Percentiles rank a stretch among this genome's conserved stretches.
phyloP scores from a whole-genome alignment of 2,113 vertebrate species.

The Hemiprocne comata region DNA sequence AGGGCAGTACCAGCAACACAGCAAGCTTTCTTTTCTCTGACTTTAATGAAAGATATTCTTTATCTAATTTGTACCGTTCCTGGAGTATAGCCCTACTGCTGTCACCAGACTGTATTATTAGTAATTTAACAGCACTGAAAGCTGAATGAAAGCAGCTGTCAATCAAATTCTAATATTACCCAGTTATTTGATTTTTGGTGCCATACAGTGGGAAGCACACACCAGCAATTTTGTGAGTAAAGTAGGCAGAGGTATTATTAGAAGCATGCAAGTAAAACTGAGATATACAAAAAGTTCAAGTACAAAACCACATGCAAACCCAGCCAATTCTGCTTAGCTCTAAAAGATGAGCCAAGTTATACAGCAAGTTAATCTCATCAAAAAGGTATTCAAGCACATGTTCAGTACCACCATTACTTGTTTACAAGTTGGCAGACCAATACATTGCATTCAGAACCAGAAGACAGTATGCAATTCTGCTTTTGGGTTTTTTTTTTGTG shows the following conservation, averaged over 20 bases:
- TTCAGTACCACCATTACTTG: background rate
- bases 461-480: background rate
- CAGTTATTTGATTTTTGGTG: background rate
- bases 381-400: background rate
- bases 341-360: background rate
- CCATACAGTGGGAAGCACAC: background rate
- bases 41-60: background rate
- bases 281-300: background rate
- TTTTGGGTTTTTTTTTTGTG: background rate
- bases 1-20: background rate
- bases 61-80: background rate
- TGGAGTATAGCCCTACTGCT: background rate
- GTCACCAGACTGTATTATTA: background rate
- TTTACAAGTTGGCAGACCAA: background rate
- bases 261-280: background rate
- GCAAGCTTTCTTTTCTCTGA: background rate
- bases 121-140: background rate
- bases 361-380: background rate
- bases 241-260: background rate
- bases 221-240: background rate
- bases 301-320: background rate
- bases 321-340: background rate
- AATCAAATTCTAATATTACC: background rate
- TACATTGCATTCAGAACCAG: background rate
- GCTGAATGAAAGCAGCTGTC: conserved; percentile 5